Evolutionary conservation across 2,797 vertebrate genomes (phyloP), one percentile per base, ranked within the genome.

Genomic region (Cynopterus sphinx): DNA sequence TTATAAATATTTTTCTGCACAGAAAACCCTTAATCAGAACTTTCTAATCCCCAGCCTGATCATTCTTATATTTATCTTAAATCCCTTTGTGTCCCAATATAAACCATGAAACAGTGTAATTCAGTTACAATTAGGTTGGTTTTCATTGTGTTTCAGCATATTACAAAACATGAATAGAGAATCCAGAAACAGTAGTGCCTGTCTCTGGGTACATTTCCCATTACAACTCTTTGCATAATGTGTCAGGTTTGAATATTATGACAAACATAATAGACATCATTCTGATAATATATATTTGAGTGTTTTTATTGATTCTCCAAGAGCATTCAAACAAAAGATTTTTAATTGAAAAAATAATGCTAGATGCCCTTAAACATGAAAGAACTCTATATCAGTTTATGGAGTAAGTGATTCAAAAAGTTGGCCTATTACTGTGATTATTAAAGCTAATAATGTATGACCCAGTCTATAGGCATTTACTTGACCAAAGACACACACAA

Each of bases 361-460:
- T 68, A 82, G 91, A 43, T 97, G 2, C 10, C 70, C 39, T 78
- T 31, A 84, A 90, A 94, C 36, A 93, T 71, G 93, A 75, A 98
- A 95, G 8, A 95, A 90, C 67, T 83, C 28, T 15, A 3, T 51
- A 49, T n/a, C 68, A 86, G 3, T 93, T 91, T 90, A 78, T 43
- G 19, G 33, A 97, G 63, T 65, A 88, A 95, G 49, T 91, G 90
- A 97, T 94, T 98, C 90, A 92, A 94, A 97, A 96, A 93, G 36
- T 86, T 59, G 39, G 86, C 63, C 36, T 95, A 28, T 67, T 94
- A 81, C 49, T 87, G 46, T 63, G 26, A 28, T 97, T 95, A 97
- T 90, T 97, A 97, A 98, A 96, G 83, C 81, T 98, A 98, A 98
- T 97, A 95, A 98, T 87, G 73, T 78, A 97, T 95, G 97, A 96